phyloP scores from a whole-genome alignment of 37 sponge, comb jelly and placozoan species.

The Diacarnus erythraeanus region DNA sequence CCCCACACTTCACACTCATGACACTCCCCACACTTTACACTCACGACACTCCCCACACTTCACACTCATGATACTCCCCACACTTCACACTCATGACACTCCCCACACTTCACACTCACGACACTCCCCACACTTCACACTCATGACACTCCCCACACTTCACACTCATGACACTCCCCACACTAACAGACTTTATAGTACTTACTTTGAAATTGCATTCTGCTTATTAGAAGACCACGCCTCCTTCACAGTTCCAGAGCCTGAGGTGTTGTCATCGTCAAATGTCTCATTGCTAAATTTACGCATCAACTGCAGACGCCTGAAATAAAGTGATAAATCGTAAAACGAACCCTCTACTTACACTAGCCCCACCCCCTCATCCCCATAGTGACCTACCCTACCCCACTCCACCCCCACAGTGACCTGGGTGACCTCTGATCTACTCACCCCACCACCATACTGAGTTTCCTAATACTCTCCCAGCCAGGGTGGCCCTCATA shows the following conservation, averaged over 20 bases:
- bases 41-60: no score
- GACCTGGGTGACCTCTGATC: background rate
- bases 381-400: background rate
- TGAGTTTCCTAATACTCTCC: slow-evolving; percentile 57
- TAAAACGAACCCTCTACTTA: background rate
- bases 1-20: no score
- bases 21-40: no score
- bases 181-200: no score
- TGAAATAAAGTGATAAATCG: background rate
- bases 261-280: no score
- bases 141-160: no score
- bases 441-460: slow-evolving; percentile 61
- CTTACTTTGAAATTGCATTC: background rate
- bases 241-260: background rate
- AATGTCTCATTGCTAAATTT: no score
- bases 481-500: slow-evolving; percentile 86
- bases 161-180: no score
- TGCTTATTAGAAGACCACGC: background rate
- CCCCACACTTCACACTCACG: no score
- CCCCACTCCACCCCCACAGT: background rate
- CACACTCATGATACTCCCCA: no score
- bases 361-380: background rate
- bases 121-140: no score
- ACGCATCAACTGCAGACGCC: slow-evolving; percentile 15
- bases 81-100: no score